A percentile compares a stretch with the other conserved stretches of the same genome.
Conservation (phyloP, 2,888 invertebrate species). For the Pogonocherus hispidulus region DNA sequence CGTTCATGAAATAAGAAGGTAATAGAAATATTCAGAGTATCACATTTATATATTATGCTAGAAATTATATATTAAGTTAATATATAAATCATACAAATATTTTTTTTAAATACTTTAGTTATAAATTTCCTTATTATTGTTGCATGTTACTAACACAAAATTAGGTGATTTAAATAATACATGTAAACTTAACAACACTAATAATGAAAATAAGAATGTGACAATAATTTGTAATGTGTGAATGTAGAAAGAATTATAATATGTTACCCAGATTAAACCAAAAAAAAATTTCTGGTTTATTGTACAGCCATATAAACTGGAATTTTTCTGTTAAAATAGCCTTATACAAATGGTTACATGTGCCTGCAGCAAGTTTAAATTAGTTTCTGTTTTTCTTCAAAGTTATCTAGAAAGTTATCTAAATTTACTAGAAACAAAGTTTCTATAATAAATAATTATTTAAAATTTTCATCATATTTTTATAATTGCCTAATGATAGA, state of each 20-base stretch:
- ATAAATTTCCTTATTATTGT: background rate
- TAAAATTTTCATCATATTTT: no score
- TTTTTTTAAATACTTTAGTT: background rate
- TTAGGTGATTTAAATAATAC: background rate
- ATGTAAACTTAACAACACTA: constrained; percentile 1
- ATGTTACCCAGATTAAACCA: constrained; percentile 8
- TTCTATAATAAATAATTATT: no score
- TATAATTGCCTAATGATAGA: no score
- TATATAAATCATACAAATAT: background rate
- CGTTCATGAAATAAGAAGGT: background rate
- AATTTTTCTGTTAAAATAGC: constrained; percentile 29
- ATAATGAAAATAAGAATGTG: constrained; percentile 41
- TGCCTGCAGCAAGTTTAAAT: constrained; percentile 39
- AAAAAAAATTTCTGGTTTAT: constrained; percentile 24
- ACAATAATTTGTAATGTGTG: constrained; percentile 53
- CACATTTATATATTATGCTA: background rate
- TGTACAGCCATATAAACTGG: constrained; percentile 31
- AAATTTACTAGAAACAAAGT: no score
- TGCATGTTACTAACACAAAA: constrained; percentile 14
- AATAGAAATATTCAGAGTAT: background rate
- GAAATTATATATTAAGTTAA: background rate
- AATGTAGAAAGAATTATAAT: constrained; percentile 39
- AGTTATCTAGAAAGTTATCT: no score
- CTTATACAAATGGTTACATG: constrained; percentile 36
- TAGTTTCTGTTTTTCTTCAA: constrained; percentile 21